phyloP scores from a whole-genome alignment of 2,797 vertebrate species.

The Fistularia tabacaria region DNA sequence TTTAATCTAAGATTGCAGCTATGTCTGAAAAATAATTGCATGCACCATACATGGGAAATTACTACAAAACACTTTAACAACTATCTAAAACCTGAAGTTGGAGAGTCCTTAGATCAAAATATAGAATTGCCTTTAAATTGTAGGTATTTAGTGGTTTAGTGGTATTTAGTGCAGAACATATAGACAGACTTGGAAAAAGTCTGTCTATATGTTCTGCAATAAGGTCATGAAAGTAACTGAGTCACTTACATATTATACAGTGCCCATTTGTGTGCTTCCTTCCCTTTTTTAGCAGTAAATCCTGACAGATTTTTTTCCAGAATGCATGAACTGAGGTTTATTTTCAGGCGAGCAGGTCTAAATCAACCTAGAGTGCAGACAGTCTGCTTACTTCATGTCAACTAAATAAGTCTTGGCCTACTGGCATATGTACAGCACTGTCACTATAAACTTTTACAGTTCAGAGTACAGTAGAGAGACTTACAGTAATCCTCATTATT shows the following conservation, averaged over 20 bases:
- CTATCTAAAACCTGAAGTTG: no score
- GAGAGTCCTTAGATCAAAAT: no score
- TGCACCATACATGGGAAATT: conserved; percentile 2
- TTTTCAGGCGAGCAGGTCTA: conserved; percentile 58
- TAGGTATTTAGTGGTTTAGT: background rate
- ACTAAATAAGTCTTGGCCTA: conserved; percentile 64
- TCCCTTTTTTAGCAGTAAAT: conserved; percentile 49
- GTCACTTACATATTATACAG: conserved; percentile 17
- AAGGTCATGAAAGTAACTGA: conserved; percentile 26
- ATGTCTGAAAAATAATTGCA: conserved; percentile 4
- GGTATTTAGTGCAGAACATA: no score
- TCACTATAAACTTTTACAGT: conserved; percentile 64
- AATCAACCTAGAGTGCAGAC: conserved; percentile 48
- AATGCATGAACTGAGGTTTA: conserved; percentile 47
- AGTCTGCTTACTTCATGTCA: conserved; percentile 54
- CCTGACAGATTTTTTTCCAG: conserved; percentile 52
- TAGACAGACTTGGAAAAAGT: no score
- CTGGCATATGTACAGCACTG: conserved; percentile 61
- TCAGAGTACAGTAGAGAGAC: conserved; percentile 46
- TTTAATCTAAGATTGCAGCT: conserved; percentile 31
- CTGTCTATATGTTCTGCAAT: conserved; percentile 4
- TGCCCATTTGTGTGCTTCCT: conserved; percentile 4
- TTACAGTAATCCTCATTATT: conserved; percentile 39
- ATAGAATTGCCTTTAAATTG: no score
- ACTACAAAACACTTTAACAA: no score